These are phyloP conservation scores for Noturus placidus DNA, from an alignment of 2,113 vertebrate species.

Conservation along the genomic window DNA sequence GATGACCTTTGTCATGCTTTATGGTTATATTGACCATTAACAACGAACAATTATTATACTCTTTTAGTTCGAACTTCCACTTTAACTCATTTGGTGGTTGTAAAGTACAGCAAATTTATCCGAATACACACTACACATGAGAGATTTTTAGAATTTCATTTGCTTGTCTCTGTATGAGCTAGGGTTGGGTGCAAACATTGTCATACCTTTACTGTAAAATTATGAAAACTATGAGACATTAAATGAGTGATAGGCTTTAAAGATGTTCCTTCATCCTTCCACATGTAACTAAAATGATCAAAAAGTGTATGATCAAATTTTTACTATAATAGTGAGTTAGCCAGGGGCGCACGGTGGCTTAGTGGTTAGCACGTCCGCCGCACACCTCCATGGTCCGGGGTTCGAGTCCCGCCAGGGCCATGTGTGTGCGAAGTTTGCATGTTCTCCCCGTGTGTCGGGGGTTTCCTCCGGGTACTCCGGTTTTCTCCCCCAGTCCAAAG, in stretches of 20 bases:
- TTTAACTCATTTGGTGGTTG: neutral
- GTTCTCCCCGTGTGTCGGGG: no score
- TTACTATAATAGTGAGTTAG: neutral
- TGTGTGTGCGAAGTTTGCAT: no score
- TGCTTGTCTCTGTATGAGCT: neutral
- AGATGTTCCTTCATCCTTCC: neutral
- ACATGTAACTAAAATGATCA: neutral
- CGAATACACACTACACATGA: neutral
- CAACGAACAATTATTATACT: neutral
- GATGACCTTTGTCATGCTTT: slow-evolving; percentile 18
- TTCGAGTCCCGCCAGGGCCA: no score
- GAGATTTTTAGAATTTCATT: neutral
- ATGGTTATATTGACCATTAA: slow-evolving; percentile 31
- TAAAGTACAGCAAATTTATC: neutral
- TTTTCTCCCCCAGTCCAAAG: no score
- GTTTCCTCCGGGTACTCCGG: no score
- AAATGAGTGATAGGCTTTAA: neutral
- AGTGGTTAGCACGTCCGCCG: no score
- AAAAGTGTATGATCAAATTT: neutral
- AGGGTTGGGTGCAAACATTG: neutral
- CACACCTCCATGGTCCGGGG: no score
- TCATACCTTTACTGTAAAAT: neutral
- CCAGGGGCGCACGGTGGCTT: no score
- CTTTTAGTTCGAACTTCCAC: neutral
- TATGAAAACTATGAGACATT: neutral